Percentiles rank a stretch among this genome's conserved stretches.
phyloP scores from a whole-genome alignment of 2,888 invertebrate species.

The Phorcus lineatus region DNA sequence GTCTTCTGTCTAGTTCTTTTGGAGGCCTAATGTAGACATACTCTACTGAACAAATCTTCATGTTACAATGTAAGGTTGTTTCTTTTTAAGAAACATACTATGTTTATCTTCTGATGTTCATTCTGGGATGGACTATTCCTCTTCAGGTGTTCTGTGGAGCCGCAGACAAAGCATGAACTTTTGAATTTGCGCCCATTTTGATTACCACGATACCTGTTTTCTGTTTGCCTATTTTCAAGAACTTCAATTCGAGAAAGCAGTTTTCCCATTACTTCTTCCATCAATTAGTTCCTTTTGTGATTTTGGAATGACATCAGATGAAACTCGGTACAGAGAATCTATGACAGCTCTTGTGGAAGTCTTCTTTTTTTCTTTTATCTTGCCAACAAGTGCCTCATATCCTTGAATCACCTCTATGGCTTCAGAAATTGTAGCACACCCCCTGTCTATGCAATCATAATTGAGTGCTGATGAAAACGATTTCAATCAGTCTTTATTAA shows the following conservation, averaged over 20 bases:
- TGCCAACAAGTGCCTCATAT: conserved; percentile 9
- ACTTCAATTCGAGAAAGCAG: too few relatives aligned
- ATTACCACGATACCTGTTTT: too few relatives aligned
- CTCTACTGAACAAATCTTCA: not conserved
- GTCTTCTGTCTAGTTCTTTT: not conserved
- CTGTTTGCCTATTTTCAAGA: not conserved
- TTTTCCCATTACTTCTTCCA: too few relatives aligned
- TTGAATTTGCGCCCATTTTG: not conserved
- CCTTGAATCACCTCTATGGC: not conserved
- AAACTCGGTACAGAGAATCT: too few relatives aligned
- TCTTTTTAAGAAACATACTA: not conserved
- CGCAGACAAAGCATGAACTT: not conserved
- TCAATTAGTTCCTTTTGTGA: not conserved
- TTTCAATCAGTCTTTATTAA: too few relatives aligned
- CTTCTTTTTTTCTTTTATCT: too few relatives aligned
- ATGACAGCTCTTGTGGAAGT: not conserved
- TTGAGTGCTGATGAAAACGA: not conserved
- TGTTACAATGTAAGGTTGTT: not conserved
- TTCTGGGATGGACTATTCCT: not conserved
- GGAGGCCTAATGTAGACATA: not conserved
- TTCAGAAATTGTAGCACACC: not conserved
- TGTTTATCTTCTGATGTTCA: not conserved
- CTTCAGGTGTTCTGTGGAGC: too few relatives aligned
- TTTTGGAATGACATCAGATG: not conserved
- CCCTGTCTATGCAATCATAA: not conserved